Conservation (phyloP, 2,797 vertebrate species). For the Danio albolineatus region DNA sequence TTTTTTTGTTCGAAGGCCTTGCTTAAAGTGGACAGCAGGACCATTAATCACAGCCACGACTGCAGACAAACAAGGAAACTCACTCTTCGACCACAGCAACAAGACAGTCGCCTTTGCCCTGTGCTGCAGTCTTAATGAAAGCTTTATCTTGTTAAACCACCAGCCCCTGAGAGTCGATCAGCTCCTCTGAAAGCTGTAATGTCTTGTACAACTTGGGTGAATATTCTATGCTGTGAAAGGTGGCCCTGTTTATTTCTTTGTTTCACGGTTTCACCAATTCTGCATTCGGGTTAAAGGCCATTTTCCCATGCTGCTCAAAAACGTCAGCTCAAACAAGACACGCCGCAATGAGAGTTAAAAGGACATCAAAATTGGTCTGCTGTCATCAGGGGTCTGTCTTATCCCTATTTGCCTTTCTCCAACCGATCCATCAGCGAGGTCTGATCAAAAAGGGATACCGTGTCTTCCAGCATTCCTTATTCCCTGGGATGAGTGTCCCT, state of each 20-base stretch:
- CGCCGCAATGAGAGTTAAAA: conserved; percentile 75
- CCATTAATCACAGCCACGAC: conserved; percentile 64
- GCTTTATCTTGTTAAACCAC: conserved; percentile 67
- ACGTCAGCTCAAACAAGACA: conserved; percentile 77
- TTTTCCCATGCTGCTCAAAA: conserved; percentile 78
- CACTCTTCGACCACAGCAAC: conserved; percentile 45
- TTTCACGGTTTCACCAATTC: conserved; percentile 61
- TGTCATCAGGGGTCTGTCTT: conserved; percentile 79
- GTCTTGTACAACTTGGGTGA: conserved; percentile 52
- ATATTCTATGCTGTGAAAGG: conserved; percentile 48
- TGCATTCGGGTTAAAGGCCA: conserved; percentile 63
- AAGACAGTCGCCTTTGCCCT: conserved; percentile 55
- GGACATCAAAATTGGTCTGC: conserved; percentile 82
- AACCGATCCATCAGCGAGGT: conserved; percentile 78
- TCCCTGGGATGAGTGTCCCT: conserved; percentile 80
- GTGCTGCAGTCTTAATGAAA: conserved; percentile 58
- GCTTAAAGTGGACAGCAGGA: conserved; percentile 57
- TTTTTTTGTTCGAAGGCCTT: conserved; percentile 44
- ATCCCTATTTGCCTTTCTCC: conserved; percentile 83
- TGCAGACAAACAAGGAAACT: conserved; percentile 65
- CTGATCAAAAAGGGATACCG: conserved; percentile 82
- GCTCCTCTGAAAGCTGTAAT: conserved; percentile 32
- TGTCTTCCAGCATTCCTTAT: conserved; percentile 74
- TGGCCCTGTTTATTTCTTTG: conserved; percentile 49
- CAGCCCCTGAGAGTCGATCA: conserved; percentile 60